A percentile compares a stretch with the other conserved stretches of the same genome.
These are phyloP conservation scores for Proctacanthus coquilletti DNA, from an alignment of 1,140 invertebrate species.

Conservation along the genomic window DNA sequence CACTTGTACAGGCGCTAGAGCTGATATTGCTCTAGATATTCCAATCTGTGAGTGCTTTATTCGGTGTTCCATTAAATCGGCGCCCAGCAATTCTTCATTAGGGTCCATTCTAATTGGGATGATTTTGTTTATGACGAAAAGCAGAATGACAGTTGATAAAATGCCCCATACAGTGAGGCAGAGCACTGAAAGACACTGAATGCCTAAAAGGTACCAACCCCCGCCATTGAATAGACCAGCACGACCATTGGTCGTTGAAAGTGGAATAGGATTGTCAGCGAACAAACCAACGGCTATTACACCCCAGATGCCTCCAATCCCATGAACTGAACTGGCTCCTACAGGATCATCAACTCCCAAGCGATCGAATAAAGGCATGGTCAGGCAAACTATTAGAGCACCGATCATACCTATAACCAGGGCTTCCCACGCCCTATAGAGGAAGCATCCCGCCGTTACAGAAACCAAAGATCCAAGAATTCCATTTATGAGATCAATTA, in stretches of 20 bases:
- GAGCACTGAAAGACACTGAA: slow-evolving; percentile 56
- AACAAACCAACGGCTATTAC: slow-evolving; percentile 80
- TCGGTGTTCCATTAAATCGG: slow-evolving; percentile 73
- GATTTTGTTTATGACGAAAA: slow-evolving; percentile 63
- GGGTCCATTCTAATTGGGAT: slow-evolving; percentile 69
- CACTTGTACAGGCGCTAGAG: slow-evolving; percentile 35
- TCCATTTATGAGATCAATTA: slow-evolving; percentile 77
- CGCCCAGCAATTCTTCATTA: slow-evolving; percentile 70
- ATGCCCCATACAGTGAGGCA: slow-evolving; percentile 60
- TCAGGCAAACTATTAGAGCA: slow-evolving; percentile 48
- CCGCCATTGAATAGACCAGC: slow-evolving; percentile 73
- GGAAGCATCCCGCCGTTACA: slow-evolving; percentile 82
- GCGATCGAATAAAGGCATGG: slow-evolving; percentile 56
- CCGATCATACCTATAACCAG: slow-evolving; percentile 70
- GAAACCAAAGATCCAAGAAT: slow-evolving; percentile 73
- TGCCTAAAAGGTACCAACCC: slow-evolving; percentile 69
- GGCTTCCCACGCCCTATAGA: slow-evolving; percentile 74
- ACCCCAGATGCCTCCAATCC: slow-evolving; percentile 56
- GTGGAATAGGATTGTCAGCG: slow-evolving; percentile 65
- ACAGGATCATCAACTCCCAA: slow-evolving; percentile 80
- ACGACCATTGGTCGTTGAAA: slow-evolving; percentile 60
- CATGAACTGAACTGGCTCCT: slow-evolving; percentile 77
- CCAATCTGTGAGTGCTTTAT: slow-evolving; percentile 41
- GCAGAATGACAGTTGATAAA: slow-evolving; percentile 44
- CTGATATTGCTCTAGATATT: slow-evolving; percentile 41